Evolutionary conservation across 2,113 vertebrate species (phyloP).

Genomic region (Spermophilus dauricus): DNA sequence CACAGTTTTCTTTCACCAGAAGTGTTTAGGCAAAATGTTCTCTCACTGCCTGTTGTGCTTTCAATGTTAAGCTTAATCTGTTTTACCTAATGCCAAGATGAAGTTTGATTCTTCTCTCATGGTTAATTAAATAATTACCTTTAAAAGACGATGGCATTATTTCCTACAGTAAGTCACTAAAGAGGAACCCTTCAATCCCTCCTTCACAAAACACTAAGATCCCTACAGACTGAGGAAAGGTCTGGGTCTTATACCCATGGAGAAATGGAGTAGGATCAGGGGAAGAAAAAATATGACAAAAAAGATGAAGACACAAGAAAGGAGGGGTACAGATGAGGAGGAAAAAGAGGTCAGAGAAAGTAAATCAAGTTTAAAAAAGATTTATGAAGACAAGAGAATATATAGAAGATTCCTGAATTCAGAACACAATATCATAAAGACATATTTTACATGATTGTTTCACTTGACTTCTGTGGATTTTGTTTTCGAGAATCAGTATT

Average conservation of each 20-base stretch:
- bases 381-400: not conserved
- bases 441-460: not conserved
- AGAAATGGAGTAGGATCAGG: not conserved
- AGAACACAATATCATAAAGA: not conserved
- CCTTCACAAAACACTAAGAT: not conserved
- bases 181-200: not conserved
- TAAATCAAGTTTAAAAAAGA: not conserved
- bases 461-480: not conserved
- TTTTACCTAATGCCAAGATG: constrained; percentile 74
- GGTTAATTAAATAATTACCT: constrained; percentile 77
- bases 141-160: not conserved
- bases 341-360: not conserved
- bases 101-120: constrained; percentile 75
- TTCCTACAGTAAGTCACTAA: not conserved
- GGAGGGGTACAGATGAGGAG: not conserved
- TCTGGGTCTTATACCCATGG: not conserved
- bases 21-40: constrained; percentile 2
- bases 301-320: not conserved
- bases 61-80: constrained; percentile 86
- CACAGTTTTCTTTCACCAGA: constrained; percentile 59
- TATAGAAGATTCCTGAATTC: not conserved
- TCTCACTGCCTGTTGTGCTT: constrained; percentile 70
- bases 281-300: not conserved
- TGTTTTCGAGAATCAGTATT: not conserved
- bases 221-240: not conserved